Conservation (phyloP, 2,888 invertebrate species). For the Zootermopsis nevadensis region DNA sequence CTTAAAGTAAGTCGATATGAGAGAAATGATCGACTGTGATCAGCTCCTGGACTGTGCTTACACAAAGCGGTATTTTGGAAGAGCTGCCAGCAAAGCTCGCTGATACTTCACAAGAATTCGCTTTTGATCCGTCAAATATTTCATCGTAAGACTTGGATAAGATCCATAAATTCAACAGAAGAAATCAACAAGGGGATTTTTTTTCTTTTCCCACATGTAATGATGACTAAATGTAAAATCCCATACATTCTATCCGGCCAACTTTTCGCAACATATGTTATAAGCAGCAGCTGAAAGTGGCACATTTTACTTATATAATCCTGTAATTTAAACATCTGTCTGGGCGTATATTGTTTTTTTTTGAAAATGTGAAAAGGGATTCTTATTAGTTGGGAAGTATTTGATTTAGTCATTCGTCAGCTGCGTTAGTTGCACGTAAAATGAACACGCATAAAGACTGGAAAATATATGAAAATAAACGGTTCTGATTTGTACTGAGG, state of each 20-base stretch:
- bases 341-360: too few relatives aligned
- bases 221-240: background rate
- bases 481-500: too few relatives aligned
- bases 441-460: too few relatives aligned
- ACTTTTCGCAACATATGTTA: background rate
- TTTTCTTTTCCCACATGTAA: background rate
- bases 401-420: too few relatives aligned
- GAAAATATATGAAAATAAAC: too few relatives aligned
- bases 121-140: background rate
- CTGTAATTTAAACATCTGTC: too few relatives aligned
- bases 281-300: background rate
- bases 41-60: background rate
- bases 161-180: background rate
- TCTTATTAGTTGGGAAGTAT: too few relatives aligned
- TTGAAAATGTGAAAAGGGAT: too few relatives aligned
- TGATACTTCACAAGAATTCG: constrained; percentile 3
- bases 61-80: background rate
- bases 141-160: background rate
- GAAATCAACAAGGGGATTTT: background rate
- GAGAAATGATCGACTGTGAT: background rate
- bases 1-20: background rate
- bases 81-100: background rate
- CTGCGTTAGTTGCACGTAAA: too few relatives aligned
- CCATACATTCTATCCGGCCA: background rate
- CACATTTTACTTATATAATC: background rate